These are phyloP conservation scores for Synanthedon formicaeformis DNA, from an alignment of 2,888 invertebrate species.

Conservation along the genomic window DNA sequence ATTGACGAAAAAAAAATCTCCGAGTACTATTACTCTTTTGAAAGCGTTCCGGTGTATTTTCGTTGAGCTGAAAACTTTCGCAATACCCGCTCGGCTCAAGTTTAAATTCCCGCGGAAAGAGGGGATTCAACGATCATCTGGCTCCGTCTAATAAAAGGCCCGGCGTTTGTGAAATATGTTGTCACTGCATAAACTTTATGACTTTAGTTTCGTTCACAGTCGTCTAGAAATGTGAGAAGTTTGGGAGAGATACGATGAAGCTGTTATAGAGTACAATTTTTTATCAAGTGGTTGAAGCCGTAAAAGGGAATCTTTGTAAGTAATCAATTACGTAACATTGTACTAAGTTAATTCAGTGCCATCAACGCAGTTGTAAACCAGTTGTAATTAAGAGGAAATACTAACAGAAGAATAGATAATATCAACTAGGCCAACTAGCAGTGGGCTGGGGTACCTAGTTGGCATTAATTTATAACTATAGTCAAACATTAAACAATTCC, in stretches of 20 bases:
- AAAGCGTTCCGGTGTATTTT: constrained; percentile 68
- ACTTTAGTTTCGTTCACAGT: constrained; percentile 38
- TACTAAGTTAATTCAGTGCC: no score
- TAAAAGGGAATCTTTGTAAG: no score
- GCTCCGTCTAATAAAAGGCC: constrained; percentile 58
- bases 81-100: constrained; percentile 55
- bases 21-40: constrained; percentile 48
- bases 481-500: no score
- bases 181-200: constrained; percentile 67
- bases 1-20: constrained; percentile 35
- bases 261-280: constrained; percentile 21
- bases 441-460: no score
- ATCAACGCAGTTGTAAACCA: no score
- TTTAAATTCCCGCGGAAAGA: constrained; percentile 34
- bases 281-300: constrained; percentile 23
- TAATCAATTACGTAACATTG: no score
- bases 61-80: constrained; percentile 65
- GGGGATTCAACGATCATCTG: constrained; percentile 49
- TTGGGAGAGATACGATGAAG: constrained; percentile 28
- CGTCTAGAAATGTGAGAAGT: constrained; percentile 42
- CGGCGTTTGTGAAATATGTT: constrained; percentile 59
- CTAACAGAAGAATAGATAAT: no score
- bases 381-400: no score
- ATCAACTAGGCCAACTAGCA: no score
- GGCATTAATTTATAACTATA: no score